Percentiles rank a stretch among this genome's conserved stretches.
These are phyloP conservation scores for Scaptomyza caliginosa DNA, from an alignment of 2,888 invertebrate genomes.

Conservation along the genomic window DNA sequence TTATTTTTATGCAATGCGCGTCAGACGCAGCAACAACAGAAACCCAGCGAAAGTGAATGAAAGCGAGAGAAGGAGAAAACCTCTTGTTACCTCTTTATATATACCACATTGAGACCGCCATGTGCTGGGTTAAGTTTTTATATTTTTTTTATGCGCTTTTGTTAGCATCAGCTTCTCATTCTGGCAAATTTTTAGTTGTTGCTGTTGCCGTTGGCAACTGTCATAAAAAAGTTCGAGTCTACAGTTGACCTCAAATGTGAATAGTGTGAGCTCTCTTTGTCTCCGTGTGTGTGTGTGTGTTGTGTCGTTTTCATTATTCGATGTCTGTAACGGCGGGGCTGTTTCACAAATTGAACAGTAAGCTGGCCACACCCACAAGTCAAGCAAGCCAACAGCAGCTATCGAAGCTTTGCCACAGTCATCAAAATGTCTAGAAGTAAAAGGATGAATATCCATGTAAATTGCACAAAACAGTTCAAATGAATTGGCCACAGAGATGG, in stretches of 20 bases:
- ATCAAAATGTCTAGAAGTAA: conserved; percentile 41
- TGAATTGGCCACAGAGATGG: conserved; percentile 10
- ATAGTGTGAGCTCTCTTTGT: conserved; percentile 29
- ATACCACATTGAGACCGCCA: conserved; percentile 12
- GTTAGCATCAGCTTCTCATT: conserved; percentile 58
- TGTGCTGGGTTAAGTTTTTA: conserved; percentile 64
- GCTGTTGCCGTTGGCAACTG: conserved; percentile 60
- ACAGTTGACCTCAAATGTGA: conserved; percentile 72
- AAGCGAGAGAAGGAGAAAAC: background rate
- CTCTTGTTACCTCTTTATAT: background rate
- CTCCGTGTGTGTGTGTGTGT: conserved; percentile 5
- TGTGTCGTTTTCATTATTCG: conserved; percentile 39
- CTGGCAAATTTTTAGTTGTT: conserved; percentile 38
- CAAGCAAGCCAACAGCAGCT: background rate
- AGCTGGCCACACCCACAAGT: conserved; percentile 31
- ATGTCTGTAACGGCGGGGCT: conserved; percentile 13
- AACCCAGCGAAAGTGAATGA: no score
- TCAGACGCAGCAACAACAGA: conserved; percentile 58
- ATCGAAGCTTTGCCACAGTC: conserved; percentile 21
- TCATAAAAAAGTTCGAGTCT: conserved; percentile 74
- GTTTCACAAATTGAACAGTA: conserved; percentile 49
- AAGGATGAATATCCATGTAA: conserved; percentile 31
- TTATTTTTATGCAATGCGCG: conserved; percentile 73
- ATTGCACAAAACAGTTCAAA: conserved; percentile 31
- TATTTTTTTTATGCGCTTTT: conserved; percentile 68